A percentile compares a stretch with the other conserved stretches of the same genome.
Conservation (phyloP, 2,888 invertebrate species). For the Pegoplata infirma region DNA sequence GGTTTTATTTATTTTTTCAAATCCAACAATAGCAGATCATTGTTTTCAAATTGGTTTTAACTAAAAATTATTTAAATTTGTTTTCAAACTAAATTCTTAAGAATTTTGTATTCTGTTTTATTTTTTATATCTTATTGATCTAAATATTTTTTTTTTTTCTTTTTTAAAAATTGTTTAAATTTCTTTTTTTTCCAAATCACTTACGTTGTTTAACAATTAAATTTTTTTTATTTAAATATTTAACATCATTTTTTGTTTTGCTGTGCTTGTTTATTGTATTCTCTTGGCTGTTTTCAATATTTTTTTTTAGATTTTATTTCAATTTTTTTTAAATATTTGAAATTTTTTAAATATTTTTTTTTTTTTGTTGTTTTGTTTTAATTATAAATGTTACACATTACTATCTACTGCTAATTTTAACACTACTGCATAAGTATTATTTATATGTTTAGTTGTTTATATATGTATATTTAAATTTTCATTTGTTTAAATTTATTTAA, state of each 20-base stretch:
- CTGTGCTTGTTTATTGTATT: constrained; percentile 11
- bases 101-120: neutral
- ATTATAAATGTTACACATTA: constrained; percentile 5
- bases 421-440: constrained; percentile 23
- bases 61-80: neutral
- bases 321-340: constrained; percentile 46
- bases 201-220: constrained; percentile 58
- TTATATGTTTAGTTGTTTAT: constrained; percentile 26
- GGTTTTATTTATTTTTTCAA: neutral
- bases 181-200: constrained; percentile 28
- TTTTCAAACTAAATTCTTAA: neutral
- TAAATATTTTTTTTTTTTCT: neutral
- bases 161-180: neutral
- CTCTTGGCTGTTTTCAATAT: neutral
- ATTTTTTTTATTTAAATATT: constrained; percentile 38
- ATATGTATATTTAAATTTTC: constrained; percentile 33
- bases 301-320: constrained; percentile 23
- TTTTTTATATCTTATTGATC: neutral
- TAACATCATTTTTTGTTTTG: constrained; percentile 14
- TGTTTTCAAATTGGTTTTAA: neutral
- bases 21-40: neutral
- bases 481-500: constrained; percentile 49
- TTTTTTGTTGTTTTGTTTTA: neutral
- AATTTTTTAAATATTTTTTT: constrained; percentile 40
- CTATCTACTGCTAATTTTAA: too few relatives aligned